Base-by-base conservation (phyloP, 2,888 invertebrate species). In the Oscheius sp. region DNA sequence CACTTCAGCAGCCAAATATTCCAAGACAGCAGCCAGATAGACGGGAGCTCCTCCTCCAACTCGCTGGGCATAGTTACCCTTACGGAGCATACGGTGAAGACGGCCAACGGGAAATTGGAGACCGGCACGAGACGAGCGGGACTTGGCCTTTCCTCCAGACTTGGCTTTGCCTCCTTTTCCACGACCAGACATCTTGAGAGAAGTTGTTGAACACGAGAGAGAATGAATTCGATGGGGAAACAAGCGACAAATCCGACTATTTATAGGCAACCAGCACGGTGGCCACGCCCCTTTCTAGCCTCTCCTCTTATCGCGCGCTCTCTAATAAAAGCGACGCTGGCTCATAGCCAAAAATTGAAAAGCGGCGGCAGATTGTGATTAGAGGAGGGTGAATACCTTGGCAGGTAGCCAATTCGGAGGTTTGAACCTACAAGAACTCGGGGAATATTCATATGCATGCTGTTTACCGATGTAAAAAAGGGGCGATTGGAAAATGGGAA, bases 151-250 rank as follows among this genome's bases (percentile, higher is more conserved):
- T 74, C 83, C 83, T 55, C 80, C 81, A 55, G 80, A 76, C 80
- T 83, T 83, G 52, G 80, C 79, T 72, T 81, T 79, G 73, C 81
- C 81, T 73, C 81, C 81, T 91, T 93, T 93, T 76, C 93, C 93
- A 75, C 58, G 41, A 18, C 59, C 58, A 59, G 55, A 55, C 69
- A 69, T 69, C 46, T 21, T 3, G 46, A 49, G 1, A 61, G 61
- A 7, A 35, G 35, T 35, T 35, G 35, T 35, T 35, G 35, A 35
- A 35, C 35, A 35, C 5, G 35, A 9, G 35, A 35, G 35, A n/a
- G n/a, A 13, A n/a, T n/a, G n/a, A n/a, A n/a, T 25, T 55, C n/a
- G 13, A 23, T 55, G 55, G 16, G 2, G 21, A 55, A 23, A 55
- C 2, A 13, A 55, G 18, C 21, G n/a, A 13, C 13, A 13, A 21